phyloP scores from a whole-genome alignment of 64 coral and sea anemone species.

The Stylophora pistillata region DNA sequence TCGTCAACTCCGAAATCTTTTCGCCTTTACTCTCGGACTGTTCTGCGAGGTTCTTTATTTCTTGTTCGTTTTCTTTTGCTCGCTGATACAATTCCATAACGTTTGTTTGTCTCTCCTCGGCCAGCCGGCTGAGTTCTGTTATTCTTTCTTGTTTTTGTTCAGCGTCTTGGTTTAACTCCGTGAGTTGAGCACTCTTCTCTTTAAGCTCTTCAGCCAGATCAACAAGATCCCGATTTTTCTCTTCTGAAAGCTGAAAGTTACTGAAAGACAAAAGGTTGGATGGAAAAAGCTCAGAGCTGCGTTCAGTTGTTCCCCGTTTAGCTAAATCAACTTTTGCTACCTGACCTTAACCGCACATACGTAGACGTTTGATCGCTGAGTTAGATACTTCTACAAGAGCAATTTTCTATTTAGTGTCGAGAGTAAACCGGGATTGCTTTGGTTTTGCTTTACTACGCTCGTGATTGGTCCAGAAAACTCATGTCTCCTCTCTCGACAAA shows the following conservation, averaged over 20 bases:
- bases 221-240: not conserved
- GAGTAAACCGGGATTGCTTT: no score
- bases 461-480: no score
- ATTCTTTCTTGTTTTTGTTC: constrained; percentile 31
- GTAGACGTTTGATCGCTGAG: no score
- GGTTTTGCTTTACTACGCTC: no score
- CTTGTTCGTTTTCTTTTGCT: constrained; percentile 39
- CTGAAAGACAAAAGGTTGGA: not conserved
- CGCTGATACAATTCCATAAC: constrained; percentile 32
- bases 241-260: constrained; percentile 19
- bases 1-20: constrained; percentile 58
- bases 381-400: no score
- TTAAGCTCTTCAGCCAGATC: constrained; percentile 32
- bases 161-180: constrained; percentile 11
- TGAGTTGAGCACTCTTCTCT: not conserved
- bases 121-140: constrained; percentile 25
- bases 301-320: no score
- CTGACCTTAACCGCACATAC: no score
- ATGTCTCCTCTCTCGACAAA: no score
- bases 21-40: constrained; percentile 62
- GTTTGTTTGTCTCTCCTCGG: constrained; percentile 22
- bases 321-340: no score
- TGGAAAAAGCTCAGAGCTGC: not conserved
- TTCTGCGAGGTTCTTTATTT: constrained; percentile 28
- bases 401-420: no score